Base-by-base conservation (phyloP, 1,140 invertebrate species). In the Drosophila mojavensis region DNA sequence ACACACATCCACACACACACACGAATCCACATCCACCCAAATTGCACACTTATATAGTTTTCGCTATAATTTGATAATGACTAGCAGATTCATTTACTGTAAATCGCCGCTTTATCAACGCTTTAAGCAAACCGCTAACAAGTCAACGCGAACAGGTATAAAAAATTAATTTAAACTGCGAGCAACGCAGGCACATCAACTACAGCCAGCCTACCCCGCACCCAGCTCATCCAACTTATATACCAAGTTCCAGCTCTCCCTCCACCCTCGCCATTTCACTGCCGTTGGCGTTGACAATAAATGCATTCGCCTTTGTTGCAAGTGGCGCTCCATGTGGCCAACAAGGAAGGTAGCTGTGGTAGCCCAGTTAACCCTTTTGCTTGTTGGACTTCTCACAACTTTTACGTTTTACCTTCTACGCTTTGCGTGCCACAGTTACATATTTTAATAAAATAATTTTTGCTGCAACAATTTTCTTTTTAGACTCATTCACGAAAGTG, bases 371-470 rank as follows among this genome's bases (percentile, higher is more conserved):
- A 75, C 64, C 74, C 71, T 64, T 69, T 30, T 41, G 20, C 24
- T 39, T 39, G 36, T 39, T 11, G 36, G 6, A 7, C 51, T 10
- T 24, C 17, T 48, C 10, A 28, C 71, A 59, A 43, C 54, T 54
- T 51, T 59, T 53, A 55, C 65, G 58, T 61, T 73, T 72, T 65
- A 13, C 65, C 51, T 61, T 73, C 63, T 65, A 13, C 36, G 10
- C 9, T 47, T 17, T 26, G 73, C 72, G 64, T 75, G 72, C 39
- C 53, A n/a, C 43, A 51, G 74, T 68, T 77, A 64, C 69, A 79
- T 79, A 59, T 73, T 78, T 77, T 73, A 73, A 82, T 82, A 82
- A 81, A 82, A 78, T 81, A 82, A 82, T 82, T 81, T 78, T 33
- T 55, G 64, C 65, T 36, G 72, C 61, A 60, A 48, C 66, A 58